Evolutionary conservation across 2,113 vertebrate genomes (phyloP), one percentile per base, ranked within the genome.

Genomic region (Corythornis vintsioides): DNA sequence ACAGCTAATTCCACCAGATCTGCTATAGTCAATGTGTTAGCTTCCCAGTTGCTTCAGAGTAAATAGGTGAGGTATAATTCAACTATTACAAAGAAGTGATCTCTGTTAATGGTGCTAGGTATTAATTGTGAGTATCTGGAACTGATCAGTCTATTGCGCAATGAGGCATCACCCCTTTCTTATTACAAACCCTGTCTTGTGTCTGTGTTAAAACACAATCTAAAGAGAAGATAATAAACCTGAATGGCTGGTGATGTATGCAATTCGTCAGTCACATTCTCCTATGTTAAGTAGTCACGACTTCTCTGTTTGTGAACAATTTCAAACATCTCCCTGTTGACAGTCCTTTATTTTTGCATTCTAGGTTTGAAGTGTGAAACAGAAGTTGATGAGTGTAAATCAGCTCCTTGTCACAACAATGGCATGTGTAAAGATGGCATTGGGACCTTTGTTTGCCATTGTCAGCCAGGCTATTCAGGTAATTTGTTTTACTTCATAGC

Each of bases 291-390:
- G 8, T 42, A 82, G 31, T 73, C 13, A 11, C n/a, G 7, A n/a
- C 16, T 61, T 90, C 13, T 48, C 1, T 38, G 24, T 92, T 89
- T 86, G 16, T 74, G 60, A 80, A 59, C 16, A 52, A 59, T 48
- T 59, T 63, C 14, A 59, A 22, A 31, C 63, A 77, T 67, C 7
- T 89, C 63, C 11, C 15, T 86, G 9, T 71, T 90, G 53, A 73
- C 38, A 26, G 17, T 70, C 53, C 21, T 88, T 94, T 94, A 45
- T 57, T 93, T 93, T 96, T 97, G 26, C 65, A 10, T 96, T 97
- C 67, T 92, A 99, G 99, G 99, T 74, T 98, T 99, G 72, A 99
- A 99, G 92, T 99, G 99, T 97, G 99, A 99, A 96, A 96, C 97
- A 43, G 98, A 99, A 96, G 97, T 99, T 53, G 98, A 99, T 75